Base-by-base conservation (phyloP, 2,888 invertebrate species). In the Cheilosia vernalis region DNA sequence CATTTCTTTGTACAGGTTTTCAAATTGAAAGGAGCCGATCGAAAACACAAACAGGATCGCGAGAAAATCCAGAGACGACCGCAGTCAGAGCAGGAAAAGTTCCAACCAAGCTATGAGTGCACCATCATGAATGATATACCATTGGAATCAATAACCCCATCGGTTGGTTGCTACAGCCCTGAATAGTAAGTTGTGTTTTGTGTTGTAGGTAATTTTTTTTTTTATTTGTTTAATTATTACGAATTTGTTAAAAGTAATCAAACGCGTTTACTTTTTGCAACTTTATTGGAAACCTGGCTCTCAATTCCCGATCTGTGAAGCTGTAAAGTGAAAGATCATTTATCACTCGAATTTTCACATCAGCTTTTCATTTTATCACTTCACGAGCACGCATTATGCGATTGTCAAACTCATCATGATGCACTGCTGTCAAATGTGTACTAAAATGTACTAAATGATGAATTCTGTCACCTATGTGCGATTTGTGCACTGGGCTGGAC, bases 31-130 rank as follows among this genome's bases (percentile, higher is more conserved):
- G 98, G 99, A 3, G 99, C 98, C 0, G 98, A 99, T 91, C 94
- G 99, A 61, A 99, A 99, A 90, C 98, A 98, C 91, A 98, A 99
- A 90, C 98, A 98, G 90, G 99, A 99, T 92, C 93, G 97, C 1
- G 98, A 98, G 91, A 98, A 98, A 92, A 97, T 99, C 89, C 94
- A 96, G 92, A 96, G 98, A 83, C 93, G 97, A 66, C 96, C 97
- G 4, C 93, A 95, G 17, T 93, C 95, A 2, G 98, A 98, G 91
- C 95, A 97, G 88, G 97, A 98, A 87, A 98, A 98, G 91, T 98
- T 96, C 92, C 98, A 98, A 91, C 98, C 98, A 0, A 98, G 98
- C 55, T 99, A 97, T 91, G 98, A 98, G 86, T 98, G 98, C 90
- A 99, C 99, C 49, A 97, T 98, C 9, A 94, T 98, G 74, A 96